Evolutionary conservation across 2,888 invertebrate genomes (phyloP).

Genomic region (Pseudanteris insignis): DNA sequence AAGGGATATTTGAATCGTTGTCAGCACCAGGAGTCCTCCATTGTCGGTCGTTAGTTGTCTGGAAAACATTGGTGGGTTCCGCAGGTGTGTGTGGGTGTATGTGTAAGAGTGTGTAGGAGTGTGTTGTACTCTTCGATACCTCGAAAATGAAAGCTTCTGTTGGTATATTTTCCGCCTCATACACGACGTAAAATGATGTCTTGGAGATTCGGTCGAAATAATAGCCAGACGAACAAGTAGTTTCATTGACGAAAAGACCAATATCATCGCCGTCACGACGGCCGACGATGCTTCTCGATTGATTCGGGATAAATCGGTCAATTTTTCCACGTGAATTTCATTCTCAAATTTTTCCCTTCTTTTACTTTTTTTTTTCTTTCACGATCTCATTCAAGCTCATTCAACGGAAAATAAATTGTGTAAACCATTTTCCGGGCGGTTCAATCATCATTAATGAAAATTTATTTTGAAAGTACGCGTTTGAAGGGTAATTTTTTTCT

Average conservation of each 20-base stretch:
- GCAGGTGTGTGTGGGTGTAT: too few relatives aligned
- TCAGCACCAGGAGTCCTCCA: slow-evolving; percentile 62
- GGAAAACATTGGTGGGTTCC: slow-evolving; percentile 61
- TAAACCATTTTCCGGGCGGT: too few relatives aligned
- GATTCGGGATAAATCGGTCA: not conserved
- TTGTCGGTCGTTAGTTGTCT: slow-evolving; percentile 62
- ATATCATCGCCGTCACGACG: slow-evolving; percentile 9
- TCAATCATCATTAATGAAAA: too few relatives aligned
- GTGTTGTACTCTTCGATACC: slow-evolving; percentile 60
- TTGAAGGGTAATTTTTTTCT: too few relatives aligned
- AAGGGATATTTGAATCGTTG: slow-evolving; percentile 62
- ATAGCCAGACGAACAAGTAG: slow-evolving; percentile 35
- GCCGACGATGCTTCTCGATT: slow-evolving; percentile 4
- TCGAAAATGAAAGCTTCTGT: slow-evolving; percentile 52
- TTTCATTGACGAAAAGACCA: slow-evolving; percentile 39
- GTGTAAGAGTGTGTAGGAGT: too few relatives aligned
- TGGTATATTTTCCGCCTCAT: slow-evolving; percentile 31
- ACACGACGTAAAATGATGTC: slow-evolving; percentile 31
- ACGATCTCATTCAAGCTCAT: too few relatives aligned
- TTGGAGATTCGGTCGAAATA: slow-evolving; percentile 35
- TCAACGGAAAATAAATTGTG: too few relatives aligned
- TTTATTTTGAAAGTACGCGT: too few relatives aligned
- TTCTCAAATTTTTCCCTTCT: too few relatives aligned
- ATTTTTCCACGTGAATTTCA: not conserved
- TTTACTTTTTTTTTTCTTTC: too few relatives aligned